Evolutionary conservation across 1,140 invertebrate species (phyloP).

Genomic region (Copidosoma floridanum): DNA sequence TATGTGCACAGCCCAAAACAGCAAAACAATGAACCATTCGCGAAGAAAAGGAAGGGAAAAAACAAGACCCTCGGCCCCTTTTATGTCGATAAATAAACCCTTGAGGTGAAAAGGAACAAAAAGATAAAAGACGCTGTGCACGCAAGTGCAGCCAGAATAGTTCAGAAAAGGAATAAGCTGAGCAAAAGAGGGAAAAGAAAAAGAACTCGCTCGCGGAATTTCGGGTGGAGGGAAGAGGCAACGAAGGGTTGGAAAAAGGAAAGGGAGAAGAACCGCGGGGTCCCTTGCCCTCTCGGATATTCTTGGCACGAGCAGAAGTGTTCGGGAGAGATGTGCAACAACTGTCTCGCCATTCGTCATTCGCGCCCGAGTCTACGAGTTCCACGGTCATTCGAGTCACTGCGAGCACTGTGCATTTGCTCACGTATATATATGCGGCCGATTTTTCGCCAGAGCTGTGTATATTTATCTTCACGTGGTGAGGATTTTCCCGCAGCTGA

Average conservation of each 20-base stretch:
- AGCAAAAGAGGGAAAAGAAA: conserved; percentile 1
- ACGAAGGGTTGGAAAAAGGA: neutral
- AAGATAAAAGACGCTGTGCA: neutral
- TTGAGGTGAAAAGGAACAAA: neutral
- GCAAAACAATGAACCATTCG: too few species aligned
- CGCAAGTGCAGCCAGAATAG: neutral
- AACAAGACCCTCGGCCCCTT: too few species aligned
- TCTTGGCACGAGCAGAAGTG: conserved; percentile 4
- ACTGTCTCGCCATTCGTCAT: conserved; percentile 26
- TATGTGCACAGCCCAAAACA: neutral
- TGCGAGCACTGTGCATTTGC: too few species aligned
- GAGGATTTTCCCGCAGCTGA: too few species aligned
- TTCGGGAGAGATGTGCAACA: conserved; percentile 15
- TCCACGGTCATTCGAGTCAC: conserved; percentile 17
- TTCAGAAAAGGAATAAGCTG: conserved; percentile 3
- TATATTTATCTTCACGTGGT: too few species aligned
- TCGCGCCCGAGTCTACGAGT: neutral
- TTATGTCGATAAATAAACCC: conserved; percentile 16
- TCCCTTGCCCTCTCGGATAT: too few species aligned
- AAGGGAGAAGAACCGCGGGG: too few species aligned
- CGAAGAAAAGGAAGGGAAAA: too few species aligned
- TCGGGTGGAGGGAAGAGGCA: neutral
- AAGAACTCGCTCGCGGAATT: conserved; percentile 1
- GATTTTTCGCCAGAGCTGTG: too few species aligned
- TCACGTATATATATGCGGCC: too few species aligned